A percentile compares a stretch with the other conserved stretches of the same genome.
These are phyloP conservation scores for Ennomos quercinarius DNA, from an alignment of 2,888 invertebrate genomes.

Conservation along the genomic window DNA sequence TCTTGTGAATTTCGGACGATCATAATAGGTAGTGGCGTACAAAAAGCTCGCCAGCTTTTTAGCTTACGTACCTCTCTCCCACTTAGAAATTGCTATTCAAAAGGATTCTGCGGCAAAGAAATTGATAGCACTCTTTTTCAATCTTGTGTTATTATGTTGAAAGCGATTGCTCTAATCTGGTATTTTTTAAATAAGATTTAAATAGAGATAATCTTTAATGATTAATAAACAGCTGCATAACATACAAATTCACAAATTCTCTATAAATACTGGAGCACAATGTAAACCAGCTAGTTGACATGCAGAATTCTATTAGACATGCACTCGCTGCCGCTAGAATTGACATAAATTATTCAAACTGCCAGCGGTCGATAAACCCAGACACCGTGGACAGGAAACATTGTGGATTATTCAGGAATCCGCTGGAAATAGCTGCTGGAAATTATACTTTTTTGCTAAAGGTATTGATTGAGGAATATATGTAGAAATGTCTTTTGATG, in stretches of 20 bases:
- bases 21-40: background rate
- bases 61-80: conserved; percentile 4
- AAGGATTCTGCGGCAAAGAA: conserved; percentile 33
- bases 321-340: conserved; percentile 46
- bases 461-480: background rate
- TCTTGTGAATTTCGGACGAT: no score
- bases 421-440: conserved; percentile 55
- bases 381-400: conserved; percentile 59
- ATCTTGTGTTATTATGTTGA: conserved; percentile 18
- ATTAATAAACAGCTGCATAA: no score
- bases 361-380: conserved; percentile 65
- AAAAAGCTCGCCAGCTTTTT: conserved; percentile 1
- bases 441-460: conserved; percentile 27
- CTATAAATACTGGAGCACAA: conserved; percentile 7
- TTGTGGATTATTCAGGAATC: conserved; percentile 59
- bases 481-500: no score
- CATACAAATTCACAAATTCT: conserved; percentile 3
- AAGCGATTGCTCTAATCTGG: conserved; percentile 11
- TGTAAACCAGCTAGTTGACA: conserved; percentile 12
- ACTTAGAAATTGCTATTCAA: conserved; percentile 45
- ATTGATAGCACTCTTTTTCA: conserved; percentile 21
- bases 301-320: conserved; percentile 41
- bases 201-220: no score
- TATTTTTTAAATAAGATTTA: background rate
- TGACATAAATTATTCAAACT: conserved; percentile 69